A percentile compares a stretch with the other conserved stretches of the same genome.
Evolutionary conservation across 1,140 invertebrate genomes (phyloP).

Genomic region (Nephotettix cincticeps): DNA sequence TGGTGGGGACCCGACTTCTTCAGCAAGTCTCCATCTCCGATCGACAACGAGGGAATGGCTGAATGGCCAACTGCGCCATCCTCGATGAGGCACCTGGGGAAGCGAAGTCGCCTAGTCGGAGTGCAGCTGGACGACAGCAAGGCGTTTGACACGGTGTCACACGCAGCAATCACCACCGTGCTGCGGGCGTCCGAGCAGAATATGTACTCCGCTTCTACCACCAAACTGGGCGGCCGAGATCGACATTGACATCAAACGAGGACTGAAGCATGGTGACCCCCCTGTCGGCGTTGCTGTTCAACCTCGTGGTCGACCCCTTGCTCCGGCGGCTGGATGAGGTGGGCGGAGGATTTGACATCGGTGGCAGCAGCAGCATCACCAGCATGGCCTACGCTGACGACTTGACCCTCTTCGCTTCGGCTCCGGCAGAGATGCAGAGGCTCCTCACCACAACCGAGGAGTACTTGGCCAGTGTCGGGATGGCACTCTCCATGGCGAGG

Average conservation of each 20-base stretch:
- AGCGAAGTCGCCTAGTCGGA: constrained; percentile 10
- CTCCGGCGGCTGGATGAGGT: background rate
- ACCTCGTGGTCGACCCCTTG: background rate
- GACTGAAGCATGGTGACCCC: constrained; percentile 12
- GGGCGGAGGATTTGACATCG: background rate
- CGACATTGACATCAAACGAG: background rate
- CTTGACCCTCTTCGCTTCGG: background rate
- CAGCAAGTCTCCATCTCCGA: background rate
- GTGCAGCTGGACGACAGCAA: constrained; percentile 23
- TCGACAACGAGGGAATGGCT: constrained; percentile 39
- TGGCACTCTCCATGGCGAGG: background rate
- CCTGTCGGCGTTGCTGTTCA: background rate
- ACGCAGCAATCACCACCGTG: constrained; percentile 34
- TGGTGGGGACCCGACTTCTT: constrained; percentile 25
- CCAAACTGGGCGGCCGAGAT: background rate
- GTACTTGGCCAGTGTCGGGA: background rate
- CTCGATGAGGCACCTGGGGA: constrained; percentile 22
- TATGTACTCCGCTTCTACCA: background rate
- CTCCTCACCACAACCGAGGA: background rate
- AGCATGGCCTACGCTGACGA: background rate
- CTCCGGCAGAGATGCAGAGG: background rate
- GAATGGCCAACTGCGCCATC: constrained; percentile 24
- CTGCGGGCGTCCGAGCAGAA: background rate
- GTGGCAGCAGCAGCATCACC: background rate
- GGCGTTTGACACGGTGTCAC: constrained; percentile 46